Percentiles rank a stretch among this genome's conserved stretches.
Evolutionary conservation across 2,797 vertebrate species (phyloP).

Genomic region (Toxotes lorentzi): DNA sequence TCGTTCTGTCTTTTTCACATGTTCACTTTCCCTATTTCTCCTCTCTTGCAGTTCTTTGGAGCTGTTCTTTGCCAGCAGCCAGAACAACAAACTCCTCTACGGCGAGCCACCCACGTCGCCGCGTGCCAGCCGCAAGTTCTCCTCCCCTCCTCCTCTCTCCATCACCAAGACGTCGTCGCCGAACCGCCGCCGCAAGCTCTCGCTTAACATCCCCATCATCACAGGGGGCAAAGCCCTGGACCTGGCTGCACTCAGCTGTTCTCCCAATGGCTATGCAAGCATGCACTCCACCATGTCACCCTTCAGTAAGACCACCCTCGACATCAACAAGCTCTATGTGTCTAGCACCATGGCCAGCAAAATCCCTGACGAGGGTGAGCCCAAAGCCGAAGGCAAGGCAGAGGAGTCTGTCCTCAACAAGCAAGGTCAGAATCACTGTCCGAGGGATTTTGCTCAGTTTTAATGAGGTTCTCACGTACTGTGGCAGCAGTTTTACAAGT

Average conservation of each 20-base stretch:
- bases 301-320: slow-evolving; percentile 93
- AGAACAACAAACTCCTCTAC: slow-evolving; percentile 95
- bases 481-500: slow-evolving; percentile 1
- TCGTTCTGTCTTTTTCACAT: slow-evolving; percentile 18
- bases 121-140: slow-evolving; percentile 94
- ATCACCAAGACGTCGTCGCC: slow-evolving; percentile 93
- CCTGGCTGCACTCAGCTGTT: slow-evolving; percentile 93
- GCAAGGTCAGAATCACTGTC: slow-evolving; percentile 81
- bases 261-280: slow-evolving; percentile 91
- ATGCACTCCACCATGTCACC: slow-evolving; percentile 88
- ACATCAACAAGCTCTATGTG: slow-evolving; percentile 96
- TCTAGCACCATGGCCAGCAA: slow-evolving; percentile 89
- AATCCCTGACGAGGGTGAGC: slow-evolving; percentile 88
- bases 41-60: slow-evolving; percentile 89
- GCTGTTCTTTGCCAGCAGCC: slow-evolving; percentile 95
- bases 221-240: slow-evolving; percentile 96
- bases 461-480: slow-evolving; percentile 27
- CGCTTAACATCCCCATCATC: slow-evolving; percentile 98
- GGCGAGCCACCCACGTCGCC: slow-evolving; percentile 97
- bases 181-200: slow-evolving; percentile 95
- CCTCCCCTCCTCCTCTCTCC: slow-evolving; percentile 93
- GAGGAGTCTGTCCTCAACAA: slow-evolving; percentile 87
- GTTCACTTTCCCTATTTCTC: neutral
- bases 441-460: slow-evolving; percentile 23
- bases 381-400: slow-evolving; percentile 81